Percentiles rank a stretch among this genome's conserved stretches.
Conservation (phyloP, 2,113 vertebrate species). For the Cavia aperea region DNA sequence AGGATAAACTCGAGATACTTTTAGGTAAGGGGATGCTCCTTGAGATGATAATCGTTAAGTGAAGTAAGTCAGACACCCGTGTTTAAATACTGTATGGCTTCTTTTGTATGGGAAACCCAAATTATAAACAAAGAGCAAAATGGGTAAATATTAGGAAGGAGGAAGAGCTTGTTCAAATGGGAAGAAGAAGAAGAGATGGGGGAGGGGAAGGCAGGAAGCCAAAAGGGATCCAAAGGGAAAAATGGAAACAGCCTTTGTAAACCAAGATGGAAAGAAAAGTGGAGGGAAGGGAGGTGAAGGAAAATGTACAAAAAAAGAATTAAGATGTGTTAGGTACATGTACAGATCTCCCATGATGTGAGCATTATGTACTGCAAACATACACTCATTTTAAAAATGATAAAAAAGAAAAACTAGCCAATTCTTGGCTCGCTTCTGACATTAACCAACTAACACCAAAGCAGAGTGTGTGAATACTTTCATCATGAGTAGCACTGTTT, state of each 20-base stretch:
- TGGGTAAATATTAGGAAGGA: neutral
- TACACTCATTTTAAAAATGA: neutral
- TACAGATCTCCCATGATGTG: neutral
- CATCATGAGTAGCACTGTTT: neutral
- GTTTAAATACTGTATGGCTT: neutral
- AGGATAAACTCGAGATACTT: neutral
- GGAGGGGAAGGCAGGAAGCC: neutral
- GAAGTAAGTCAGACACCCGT: neutral
- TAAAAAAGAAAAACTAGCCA: neutral
- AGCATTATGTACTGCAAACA: neutral
- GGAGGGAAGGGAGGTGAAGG: too few species aligned
- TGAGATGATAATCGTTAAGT: neutral
- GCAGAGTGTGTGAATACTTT: neutral
- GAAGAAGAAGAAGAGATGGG: neutral
- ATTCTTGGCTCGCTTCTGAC: neutral
- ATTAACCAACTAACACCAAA: neutral
- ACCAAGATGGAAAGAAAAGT: neutral
- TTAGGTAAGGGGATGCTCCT: neutral
- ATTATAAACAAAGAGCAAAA: neutral
- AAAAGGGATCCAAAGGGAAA: neutral
- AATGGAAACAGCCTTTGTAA: neutral
- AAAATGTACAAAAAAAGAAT: neutral
- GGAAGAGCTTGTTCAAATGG: neutral
- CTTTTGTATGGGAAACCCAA: neutral
- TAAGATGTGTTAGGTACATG: neutral